Conservation (phyloP, 2,113 vertebrate genomes). For the Pseudonaja textilis region DNA sequence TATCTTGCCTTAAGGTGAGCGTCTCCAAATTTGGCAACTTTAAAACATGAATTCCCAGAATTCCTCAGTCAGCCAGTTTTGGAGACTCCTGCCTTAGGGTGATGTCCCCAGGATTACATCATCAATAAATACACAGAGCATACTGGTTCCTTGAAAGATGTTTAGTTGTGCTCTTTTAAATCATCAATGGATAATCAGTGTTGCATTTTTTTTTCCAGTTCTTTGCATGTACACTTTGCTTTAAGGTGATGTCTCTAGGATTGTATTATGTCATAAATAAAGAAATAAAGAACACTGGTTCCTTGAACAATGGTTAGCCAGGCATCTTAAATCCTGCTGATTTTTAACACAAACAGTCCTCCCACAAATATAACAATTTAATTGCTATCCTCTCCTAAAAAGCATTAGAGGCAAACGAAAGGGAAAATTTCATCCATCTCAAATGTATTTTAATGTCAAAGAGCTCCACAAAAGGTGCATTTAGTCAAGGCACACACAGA, state of each 20-base stretch:
- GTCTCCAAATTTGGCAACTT: neutral
- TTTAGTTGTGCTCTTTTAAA: neutral
- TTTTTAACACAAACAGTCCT: neutral
- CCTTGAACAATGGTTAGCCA: neutral
- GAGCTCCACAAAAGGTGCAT: neutral
- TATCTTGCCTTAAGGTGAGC: neutral
- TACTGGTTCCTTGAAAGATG: neutral
- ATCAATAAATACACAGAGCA: rapidly evolving
- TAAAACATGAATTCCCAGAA: neutral
- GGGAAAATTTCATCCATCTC: neutral
- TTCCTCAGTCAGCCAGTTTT: no score
- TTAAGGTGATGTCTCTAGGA: neutral
- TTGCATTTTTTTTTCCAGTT: neutral
- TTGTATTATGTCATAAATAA: neutral
- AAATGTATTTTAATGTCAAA: neutral
- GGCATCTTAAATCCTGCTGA: neutral
- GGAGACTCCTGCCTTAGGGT: neutral
- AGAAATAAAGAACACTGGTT: rapidly evolving
- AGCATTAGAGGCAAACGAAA: neutral
- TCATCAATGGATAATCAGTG: neutral
- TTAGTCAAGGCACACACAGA: neutral
- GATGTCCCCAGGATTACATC: neutral
- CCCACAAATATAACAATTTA: neutral
- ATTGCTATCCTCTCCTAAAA: constrained; percentile 1
- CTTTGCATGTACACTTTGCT: neutral